Evolutionary conservation across 2,888 invertebrate genomes (phyloP).

Genomic region (Dryobotodes eremita): DNA sequence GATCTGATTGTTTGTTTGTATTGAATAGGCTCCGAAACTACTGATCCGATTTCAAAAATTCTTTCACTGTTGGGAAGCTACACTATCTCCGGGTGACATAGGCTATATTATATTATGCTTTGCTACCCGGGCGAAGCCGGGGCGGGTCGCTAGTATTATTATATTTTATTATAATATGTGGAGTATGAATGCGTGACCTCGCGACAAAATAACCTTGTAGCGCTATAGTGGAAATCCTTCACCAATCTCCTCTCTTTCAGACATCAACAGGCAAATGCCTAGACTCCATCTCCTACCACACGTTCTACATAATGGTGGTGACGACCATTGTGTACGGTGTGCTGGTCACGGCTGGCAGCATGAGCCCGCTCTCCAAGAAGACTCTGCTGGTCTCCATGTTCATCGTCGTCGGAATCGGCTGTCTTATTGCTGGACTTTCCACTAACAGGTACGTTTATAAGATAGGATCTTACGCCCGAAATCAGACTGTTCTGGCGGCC

Average conservation of each 20-base stretch:
- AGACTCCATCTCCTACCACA: slow-evolving; percentile 81
- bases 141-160: too few relatives aligned
- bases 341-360: slow-evolving; percentile 77
- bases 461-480: neutral
- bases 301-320: slow-evolving; percentile 82
- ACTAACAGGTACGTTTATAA: slow-evolving; percentile 75
- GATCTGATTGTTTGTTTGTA: too few relatives aligned
- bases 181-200: too few relatives aligned
- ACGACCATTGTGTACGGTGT: slow-evolving; percentile 82
- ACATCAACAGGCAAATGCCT: slow-evolving; percentile 72
- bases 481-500: neutral
- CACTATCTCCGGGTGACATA: too few relatives aligned
- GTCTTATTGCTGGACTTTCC: slow-evolving; percentile 78
- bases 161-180: too few relatives aligned
- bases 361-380: slow-evolving; percentile 82
- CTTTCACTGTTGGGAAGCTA: too few relatives aligned
- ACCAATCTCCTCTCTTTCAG: slow-evolving; percentile 65
- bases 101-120: too few relatives aligned
- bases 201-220: too few relatives aligned
- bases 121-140: too few relatives aligned
- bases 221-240: neutral
- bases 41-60: too few relatives aligned
- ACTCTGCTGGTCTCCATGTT: slow-evolving; percentile 80
- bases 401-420: slow-evolving; percentile 75
- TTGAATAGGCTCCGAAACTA: too few relatives aligned